Evolutionary conservation across 2,113 vertebrate genomes (phyloP), one percentile per base, ranked within the genome.

Genomic region (Tor tambroides): DNA sequence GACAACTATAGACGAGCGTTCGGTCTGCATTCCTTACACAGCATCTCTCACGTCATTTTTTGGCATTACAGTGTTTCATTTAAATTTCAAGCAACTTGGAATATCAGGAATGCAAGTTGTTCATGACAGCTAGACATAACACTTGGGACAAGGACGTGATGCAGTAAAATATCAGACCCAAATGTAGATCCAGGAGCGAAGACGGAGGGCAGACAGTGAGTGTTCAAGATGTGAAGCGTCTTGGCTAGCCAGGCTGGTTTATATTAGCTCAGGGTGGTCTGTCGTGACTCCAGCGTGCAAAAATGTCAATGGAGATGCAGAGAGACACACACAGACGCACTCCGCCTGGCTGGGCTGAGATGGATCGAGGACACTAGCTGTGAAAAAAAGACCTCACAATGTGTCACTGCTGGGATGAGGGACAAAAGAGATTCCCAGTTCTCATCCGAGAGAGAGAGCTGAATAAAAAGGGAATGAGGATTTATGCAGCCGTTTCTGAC

Each of bases 231-330:
- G 80, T 82, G 80, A 21, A 82, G 80, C 61, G 26, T 49, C 38
- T 46, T 49, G 80, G 41, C 17, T 30, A 5, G 23, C 17, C 5
- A 19, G 26, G 38, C 38, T 49, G 80, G 80, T 82, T 82, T 82
- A 82, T 82, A 67, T 82, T 82, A 82, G 80, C 61, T 49, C 26
- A 19, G 80, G 80, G 80, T 82, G 80, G 80, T 82, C 80, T 67
- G 41, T 19, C 26, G 41, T 82, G 80, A 82, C 41, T 43, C 80
- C 61, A 82, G 80, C 26, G 8, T 21, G 61, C 80, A 82, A 82
- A 82, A 82, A 82, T 69, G 80, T 82, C 26, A 69, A 49, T 49
- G 26, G 41, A 67, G 38, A 67, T 67, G 43, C 11, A 26, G 63
- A 82, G n/a, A 80, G 23, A 67, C 80, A 82, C n/a, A 77, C n/a